Evolutionary conservation across 2,888 invertebrate species (phyloP).

Genomic region (Dasysyrphus albostriatus): DNA sequence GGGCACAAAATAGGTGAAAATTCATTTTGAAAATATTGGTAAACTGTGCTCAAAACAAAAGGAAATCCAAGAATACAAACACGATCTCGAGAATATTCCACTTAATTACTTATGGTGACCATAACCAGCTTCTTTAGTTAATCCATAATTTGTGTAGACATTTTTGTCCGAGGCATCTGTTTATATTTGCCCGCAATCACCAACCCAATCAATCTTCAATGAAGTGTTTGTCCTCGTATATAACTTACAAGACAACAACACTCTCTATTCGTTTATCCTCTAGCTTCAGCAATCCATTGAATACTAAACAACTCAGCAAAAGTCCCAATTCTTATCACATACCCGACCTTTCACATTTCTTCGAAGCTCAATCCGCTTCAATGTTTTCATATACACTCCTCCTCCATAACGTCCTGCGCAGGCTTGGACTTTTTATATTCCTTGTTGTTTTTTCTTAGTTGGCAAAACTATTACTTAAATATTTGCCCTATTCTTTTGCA

Average conservation of each 20-base stretch:
- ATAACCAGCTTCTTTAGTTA: not conserved
- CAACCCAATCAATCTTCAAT: not conserved
- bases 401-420: slow-evolving; percentile 67
- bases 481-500: slow-evolving; percentile 50
- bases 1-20: no score
- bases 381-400: slow-evolving; percentile 69
- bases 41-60: no score
- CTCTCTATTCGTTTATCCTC: slow-evolving; percentile 17
- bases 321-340: slow-evolving; percentile 57
- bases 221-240: not conserved
- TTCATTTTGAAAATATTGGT: no score
- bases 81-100: not conserved
- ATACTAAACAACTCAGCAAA: slow-evolving; percentile 56
- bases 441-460: slow-evolving; percentile 32
- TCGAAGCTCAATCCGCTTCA: slow-evolving; percentile 53
- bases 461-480: slow-evolving; percentile 60
- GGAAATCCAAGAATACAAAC: no score
- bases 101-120: not conserved
- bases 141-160: not conserved
- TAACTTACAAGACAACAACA: not conserved
- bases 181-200: not conserved
- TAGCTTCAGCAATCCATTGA: slow-evolving; percentile 34
- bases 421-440: slow-evolving; percentile 22
- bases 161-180: not conserved
- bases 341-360: slow-evolving; percentile 72